Percentiles rank a stretch among this genome's conserved stretches.
These are phyloP conservation scores for Cylindroiulus punctatus DNA, from an alignment of 2,888 invertebrate species.

Conservation along the genomic window DNA sequence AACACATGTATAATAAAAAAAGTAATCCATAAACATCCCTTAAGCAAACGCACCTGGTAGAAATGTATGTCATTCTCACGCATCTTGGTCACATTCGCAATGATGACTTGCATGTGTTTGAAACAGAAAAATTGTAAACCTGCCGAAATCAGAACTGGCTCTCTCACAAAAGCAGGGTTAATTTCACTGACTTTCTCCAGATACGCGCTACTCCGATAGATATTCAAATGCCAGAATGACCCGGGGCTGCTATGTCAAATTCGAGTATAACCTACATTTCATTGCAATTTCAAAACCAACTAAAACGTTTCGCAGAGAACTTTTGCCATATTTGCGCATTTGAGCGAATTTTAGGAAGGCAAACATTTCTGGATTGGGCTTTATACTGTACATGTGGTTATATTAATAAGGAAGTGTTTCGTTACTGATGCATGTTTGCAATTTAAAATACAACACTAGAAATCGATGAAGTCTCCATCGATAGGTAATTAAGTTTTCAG, in stretches of 20 bases:
- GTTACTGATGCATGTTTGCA: neutral
- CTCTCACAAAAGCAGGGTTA: neutral
- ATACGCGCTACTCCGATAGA: neutral
- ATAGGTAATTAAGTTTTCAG: neutral
- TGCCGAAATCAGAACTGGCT: neutral
- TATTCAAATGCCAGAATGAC: neutral
- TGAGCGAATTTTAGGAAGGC: too few species aligned
- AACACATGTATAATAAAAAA: neutral
- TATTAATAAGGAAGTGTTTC: too few species aligned
- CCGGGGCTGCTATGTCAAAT: neutral
- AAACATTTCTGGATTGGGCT: too few species aligned
- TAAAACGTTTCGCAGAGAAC: too few species aligned
- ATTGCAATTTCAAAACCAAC: too few species aligned
- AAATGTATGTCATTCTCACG: neutral
- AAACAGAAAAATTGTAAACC: neutral
- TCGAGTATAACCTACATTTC: neutral
- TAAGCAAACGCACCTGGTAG: neutral
- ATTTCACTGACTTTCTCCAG: neutral
- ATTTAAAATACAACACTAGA: neutral
- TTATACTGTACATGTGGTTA: too few species aligned
- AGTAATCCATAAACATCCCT: neutral
- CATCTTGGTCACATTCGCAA: neutral
- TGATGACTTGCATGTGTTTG: constrained; percentile 5
- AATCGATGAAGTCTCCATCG: neutral
- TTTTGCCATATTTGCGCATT: too few species aligned